Base-by-base conservation (phyloP, 1,140 invertebrate genomes). In the Penaeus japonicus region DNA sequence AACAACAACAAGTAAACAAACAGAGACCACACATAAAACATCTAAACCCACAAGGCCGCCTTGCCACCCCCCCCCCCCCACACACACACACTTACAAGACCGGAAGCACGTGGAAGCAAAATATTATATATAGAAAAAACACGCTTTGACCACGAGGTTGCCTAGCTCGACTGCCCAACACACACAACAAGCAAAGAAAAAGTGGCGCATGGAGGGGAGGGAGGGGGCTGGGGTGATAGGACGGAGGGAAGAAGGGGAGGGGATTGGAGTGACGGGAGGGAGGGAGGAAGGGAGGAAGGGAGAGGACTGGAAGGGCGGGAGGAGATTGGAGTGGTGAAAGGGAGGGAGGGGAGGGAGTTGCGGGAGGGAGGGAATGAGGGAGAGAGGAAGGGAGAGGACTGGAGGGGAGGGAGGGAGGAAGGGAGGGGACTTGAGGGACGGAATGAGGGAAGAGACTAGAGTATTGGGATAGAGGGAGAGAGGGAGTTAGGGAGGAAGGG, bases 371-470 rank as follows among this genome's bases (percentile, higher is more conserved):
- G 24, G 78, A 80, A 47, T 53, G 78, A 80, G 39, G 55, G 79
- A 81, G 47, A 81, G 79, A 81, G 79, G 55, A 47, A 81, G 79
- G 55, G 79, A 81, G 79, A 30, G 53, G 59, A 54, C 17, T 53
- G 20, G 24, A 32, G 80, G 32, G 24, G 30, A 30, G 59, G 80
- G 59, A 22, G 27, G 54, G 27, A 12, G 22, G 32, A 73, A 0
- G 27, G n/a, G 27, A 5, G 4, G 18, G 3, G 65, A 18, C 1
- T n/a, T 17, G 17, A n/a, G n/a, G 0, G 24, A 24, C 1, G 17
- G 27, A 7, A 4, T 5, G 17, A 24, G 24, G 1, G 15, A 17
- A 73, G 18, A n/a, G 20, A 65, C 62, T 65, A 65, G 20, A 55
- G 39, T 82, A 82, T 47, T 82, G 22, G 55, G 18, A 59, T 39